Percentiles rank a stretch among this genome's conserved stretches.
Evolutionary conservation across 2,797 vertebrate species (phyloP).

Genomic region (Geotrypetes seraphini): DNA sequence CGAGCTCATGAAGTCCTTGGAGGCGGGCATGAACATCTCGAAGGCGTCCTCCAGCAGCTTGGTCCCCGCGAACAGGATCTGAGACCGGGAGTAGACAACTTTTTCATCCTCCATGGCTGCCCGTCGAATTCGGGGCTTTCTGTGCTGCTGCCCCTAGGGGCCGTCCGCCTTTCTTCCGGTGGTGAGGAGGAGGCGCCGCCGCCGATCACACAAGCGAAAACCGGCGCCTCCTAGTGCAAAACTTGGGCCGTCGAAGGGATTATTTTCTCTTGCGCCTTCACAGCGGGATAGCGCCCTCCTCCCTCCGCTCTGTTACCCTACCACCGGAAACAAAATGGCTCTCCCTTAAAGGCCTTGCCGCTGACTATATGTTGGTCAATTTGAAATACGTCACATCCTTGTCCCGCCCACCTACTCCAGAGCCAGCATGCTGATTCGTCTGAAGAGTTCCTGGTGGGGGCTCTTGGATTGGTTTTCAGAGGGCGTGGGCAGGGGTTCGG

Average conservation of each 20-base stretch:
- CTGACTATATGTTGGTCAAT: constrained; percentile 29
- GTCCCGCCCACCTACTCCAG: background rate
- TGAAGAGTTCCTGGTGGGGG: background rate
- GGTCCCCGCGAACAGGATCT: constrained; percentile 49
- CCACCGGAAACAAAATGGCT: constrained; percentile 7
- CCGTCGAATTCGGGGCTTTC: constrained; percentile 7
- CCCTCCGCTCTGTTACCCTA: constrained; percentile 11
- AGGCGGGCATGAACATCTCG: constrained; percentile 59
- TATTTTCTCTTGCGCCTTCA: no score
- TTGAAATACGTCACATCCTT: constrained; percentile 23
- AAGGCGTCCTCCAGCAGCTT: constrained; percentile 60
- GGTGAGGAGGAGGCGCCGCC: background rate
- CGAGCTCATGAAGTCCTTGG: constrained; percentile 64
- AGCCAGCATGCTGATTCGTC: background rate
- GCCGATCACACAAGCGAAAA: no score
- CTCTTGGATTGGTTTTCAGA: background rate
- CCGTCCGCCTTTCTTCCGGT: no score
- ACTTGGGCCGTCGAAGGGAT: no score
- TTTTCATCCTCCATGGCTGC: constrained; percentile 38
- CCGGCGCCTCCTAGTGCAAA: constrained; percentile 4
- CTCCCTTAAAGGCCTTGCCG: constrained; percentile 3
- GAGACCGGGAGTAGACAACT: constrained; percentile 61
- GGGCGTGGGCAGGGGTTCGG: background rate
- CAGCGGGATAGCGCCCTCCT: constrained; percentile 7
- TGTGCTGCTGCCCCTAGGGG: background rate